Percentiles rank a stretch among this genome's conserved stretches.
Conservation (phyloP, 2,888 invertebrate genomes). For the Aporophyla lueneburgensis region DNA sequence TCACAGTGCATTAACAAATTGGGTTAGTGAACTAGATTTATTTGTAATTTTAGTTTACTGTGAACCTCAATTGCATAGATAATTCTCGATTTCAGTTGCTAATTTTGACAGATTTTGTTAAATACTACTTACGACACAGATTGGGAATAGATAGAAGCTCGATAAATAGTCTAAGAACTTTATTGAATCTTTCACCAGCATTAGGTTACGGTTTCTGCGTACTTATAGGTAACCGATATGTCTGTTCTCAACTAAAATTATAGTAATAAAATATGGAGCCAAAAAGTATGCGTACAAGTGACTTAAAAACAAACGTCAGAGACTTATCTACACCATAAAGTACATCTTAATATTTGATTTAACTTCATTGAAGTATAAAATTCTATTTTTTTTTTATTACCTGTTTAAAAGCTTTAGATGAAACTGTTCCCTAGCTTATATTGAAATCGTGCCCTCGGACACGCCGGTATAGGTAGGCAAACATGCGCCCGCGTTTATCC, state of each 20-base stretch:
- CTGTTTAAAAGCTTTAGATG: not conserved
- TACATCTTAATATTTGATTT: not conserved
- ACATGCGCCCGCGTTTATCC: conserved; percentile 29
- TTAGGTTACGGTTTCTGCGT: not conserved
- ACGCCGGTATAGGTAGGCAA: not conserved
- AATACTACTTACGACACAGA: not conserved
- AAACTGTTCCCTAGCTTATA: not conserved
- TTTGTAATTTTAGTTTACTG: conserved; percentile 50
- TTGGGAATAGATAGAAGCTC: too few relatives aligned
- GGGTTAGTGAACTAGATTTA: conserved; percentile 63
- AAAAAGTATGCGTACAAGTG: not conserved
- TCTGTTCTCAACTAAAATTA: not conserved
- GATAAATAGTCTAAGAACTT: not conserved
- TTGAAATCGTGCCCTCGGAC: not conserved
- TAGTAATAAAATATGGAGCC: not conserved
- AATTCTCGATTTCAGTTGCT: not conserved
- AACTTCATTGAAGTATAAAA: not conserved
- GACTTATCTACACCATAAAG: not conserved
- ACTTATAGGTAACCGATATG: not conserved
- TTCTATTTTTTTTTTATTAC: not conserved
- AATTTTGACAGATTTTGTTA: conserved; percentile 1
- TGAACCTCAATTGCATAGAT: conserved; percentile 7
- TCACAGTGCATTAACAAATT: conserved; percentile 51
- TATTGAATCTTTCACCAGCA: not conserved
- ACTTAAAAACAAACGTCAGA: not conserved